phyloP scores from a whole-genome alignment of 2,888 invertebrate species.

The Pyrrhia umbra region DNA sequence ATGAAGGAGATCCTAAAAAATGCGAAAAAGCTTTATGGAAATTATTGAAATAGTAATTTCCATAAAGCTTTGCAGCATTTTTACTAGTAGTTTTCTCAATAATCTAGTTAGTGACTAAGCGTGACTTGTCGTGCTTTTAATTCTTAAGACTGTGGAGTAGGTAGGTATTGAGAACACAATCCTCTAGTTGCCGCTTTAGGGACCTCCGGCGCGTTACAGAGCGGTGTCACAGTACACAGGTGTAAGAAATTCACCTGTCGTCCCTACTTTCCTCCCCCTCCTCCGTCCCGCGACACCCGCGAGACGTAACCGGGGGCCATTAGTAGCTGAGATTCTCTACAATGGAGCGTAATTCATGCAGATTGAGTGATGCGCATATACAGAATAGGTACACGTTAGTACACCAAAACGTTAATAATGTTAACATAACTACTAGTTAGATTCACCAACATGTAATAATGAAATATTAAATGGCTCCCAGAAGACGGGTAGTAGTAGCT shows the following conservation, averaged over 20 bases:
- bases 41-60: too few species aligned
- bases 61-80: too few species aligned
- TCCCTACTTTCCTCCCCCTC: background rate
- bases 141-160: background rate
- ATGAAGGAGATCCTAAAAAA: too few species aligned
- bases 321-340: slow-evolving; percentile 43
- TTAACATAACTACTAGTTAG: too few species aligned
- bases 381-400: background rate
- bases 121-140: background rate
- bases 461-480: too few species aligned
- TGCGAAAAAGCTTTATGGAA: too few species aligned
- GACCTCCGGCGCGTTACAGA: slow-evolving; percentile 19
- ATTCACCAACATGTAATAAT: too few species aligned
- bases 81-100: too few species aligned
- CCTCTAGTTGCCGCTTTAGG: slow-evolving; percentile 5
- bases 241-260: background rate
- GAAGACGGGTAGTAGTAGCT: too few species aligned
- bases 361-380: slow-evolving; percentile 29
- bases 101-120: too few species aligned
- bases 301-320: slow-evolving; percentile 13
- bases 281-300: slow-evolving; percentile 6
- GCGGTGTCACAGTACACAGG: slow-evolving; percentile 21
- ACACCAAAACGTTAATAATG: too few species aligned
- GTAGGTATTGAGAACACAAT: slow-evolving; percentile 6
- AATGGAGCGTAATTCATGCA: slow-evolving; percentile 44